Percentiles rank a stretch among this genome's conserved stretches.
Conservation (phyloP, 1,140 invertebrate genomes). For the Ptiloglossa arizonensis region DNA sequence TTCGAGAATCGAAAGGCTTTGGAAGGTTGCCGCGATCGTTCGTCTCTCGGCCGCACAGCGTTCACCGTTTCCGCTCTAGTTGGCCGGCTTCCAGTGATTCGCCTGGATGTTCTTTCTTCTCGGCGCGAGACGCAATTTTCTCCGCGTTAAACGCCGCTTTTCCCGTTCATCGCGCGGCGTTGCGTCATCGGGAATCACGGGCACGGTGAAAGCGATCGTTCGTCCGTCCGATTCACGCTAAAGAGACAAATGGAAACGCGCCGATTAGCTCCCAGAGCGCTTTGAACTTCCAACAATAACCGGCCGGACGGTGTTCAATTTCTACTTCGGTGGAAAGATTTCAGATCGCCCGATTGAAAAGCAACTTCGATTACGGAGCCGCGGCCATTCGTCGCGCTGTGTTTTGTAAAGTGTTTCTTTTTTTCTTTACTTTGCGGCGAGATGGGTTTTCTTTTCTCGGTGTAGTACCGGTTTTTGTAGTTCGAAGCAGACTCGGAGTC, state of each 20-base stretch:
- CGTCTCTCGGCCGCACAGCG: neutral
- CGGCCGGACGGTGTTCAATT: neutral
- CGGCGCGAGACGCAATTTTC: slow-evolving; percentile 25
- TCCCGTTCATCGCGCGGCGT: slow-evolving; percentile 28
- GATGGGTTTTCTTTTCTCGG: too few relatives aligned
- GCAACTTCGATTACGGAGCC: too few relatives aligned
- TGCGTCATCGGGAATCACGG: slow-evolving; percentile 38
- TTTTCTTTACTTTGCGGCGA: too few relatives aligned
- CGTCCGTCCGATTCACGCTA: neutral
- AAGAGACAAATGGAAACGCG: slow-evolving; percentile 3
- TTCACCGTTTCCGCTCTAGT: slow-evolving; percentile 47
- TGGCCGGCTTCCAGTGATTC: slow-evolving; percentile 36
- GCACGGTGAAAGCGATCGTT: slow-evolving; percentile 39
- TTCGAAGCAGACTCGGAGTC: too few relatives aligned
- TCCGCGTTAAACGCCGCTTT: slow-evolving; percentile 34
- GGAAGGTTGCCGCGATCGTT: neutral
- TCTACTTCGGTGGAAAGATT: neutral
- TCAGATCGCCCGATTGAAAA: too few relatives aligned
- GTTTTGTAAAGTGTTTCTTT: too few relatives aligned
- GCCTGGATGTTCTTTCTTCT: slow-evolving; percentile 34
- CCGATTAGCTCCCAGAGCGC: neutral
- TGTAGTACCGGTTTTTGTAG: too few relatives aligned
- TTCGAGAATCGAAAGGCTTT: slow-evolving; percentile 13
- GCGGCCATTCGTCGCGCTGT: too few relatives aligned
- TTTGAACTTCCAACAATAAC: neutral